These are phyloP conservation scores for Hyperoplus lanceolatus DNA, from an alignment of 2,797 vertebrate species.

Conservation along the genomic window DNA sequence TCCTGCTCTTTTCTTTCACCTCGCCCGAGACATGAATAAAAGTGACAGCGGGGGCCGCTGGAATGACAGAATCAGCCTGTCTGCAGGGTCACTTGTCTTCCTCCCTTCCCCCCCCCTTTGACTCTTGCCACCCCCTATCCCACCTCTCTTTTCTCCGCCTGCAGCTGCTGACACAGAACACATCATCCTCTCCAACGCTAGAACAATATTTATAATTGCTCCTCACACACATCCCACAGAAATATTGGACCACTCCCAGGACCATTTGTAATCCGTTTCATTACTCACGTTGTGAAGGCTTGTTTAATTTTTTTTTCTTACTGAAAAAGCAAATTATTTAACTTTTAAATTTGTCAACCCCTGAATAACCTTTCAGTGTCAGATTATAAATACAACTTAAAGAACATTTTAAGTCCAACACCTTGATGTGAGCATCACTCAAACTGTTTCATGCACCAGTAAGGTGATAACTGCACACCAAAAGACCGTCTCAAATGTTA, in stretches of 20 bases:
- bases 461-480: constrained; percentile 15
- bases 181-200: constrained; percentile 36
- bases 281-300: constrained; percentile 8
- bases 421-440: constrained; percentile 7
- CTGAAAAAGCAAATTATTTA: constrained; percentile 38
- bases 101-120: constrained; percentile 50
- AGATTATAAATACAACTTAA: constrained; percentile 39
- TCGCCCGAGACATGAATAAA: constrained; percentile 82
- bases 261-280: constrained; percentile 39
- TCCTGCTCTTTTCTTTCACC: constrained; percentile 74
- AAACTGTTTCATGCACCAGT: not conserved
- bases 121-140: constrained; percentile 34
- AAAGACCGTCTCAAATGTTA: constrained; percentile 15
- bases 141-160: constrained; percentile 21
- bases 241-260: constrained; percentile 15
- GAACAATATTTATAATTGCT: constrained; percentile 39
- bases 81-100: constrained; percentile 83
- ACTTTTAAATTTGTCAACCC: constrained; percentile 36
- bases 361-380: constrained; percentile 14
- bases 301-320: constrained; percentile 23
- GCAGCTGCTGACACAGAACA: constrained; percentile 63
- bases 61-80: constrained; percentile 85
- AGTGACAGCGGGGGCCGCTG: constrained; percentile 81
- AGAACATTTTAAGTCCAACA: constrained; percentile 40
- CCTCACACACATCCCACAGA: constrained; percentile 1